Conservation (phyloP, 2,797 vertebrate genomes). For the Coregonus suidteri region DNA sequence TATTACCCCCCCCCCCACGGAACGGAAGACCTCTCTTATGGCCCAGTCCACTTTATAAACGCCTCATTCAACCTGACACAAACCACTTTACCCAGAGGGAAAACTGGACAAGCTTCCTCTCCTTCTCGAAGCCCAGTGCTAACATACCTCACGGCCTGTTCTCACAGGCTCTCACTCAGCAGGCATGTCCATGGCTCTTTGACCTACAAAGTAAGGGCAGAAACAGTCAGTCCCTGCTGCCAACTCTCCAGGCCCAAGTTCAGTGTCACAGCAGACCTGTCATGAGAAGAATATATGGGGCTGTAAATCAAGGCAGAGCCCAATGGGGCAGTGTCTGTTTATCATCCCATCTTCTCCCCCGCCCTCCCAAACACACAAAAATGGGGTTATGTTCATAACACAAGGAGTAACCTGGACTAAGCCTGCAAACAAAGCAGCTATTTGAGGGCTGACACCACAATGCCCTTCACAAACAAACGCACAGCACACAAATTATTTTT, state of each 20-base stretch:
- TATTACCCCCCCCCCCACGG: background rate
- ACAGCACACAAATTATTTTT: background rate
- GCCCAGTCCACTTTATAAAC: background rate
- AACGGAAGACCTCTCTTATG: background rate
- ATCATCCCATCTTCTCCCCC: background rate
- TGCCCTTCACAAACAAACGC: constrained; percentile 50
- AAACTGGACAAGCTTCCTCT: background rate
- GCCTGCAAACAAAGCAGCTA: constrained; percentile 68
- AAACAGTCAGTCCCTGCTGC: background rate
- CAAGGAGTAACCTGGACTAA: constrained; percentile 63
- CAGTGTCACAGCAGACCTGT: background rate
- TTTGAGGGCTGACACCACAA: constrained; percentile 63
- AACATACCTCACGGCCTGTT: background rate
- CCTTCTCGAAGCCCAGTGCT: background rate
- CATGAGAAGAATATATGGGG: background rate
- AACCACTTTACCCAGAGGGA: constrained; percentile 10
- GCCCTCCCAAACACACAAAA: constrained; percentile 26
- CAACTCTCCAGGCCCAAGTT: background rate
- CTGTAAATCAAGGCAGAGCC: too few relatives aligned
- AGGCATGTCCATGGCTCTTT: constrained; percentile 2
- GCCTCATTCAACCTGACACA: constrained; percentile 10
- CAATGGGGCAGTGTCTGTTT: background rate
- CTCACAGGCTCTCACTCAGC: background rate
- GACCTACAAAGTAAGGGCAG: constrained; percentile 1
- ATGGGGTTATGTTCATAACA: constrained; percentile 55